phyloP scores from a whole-genome alignment of 2,797 vertebrate genomes.

The Apodemus agrarius region DNA sequence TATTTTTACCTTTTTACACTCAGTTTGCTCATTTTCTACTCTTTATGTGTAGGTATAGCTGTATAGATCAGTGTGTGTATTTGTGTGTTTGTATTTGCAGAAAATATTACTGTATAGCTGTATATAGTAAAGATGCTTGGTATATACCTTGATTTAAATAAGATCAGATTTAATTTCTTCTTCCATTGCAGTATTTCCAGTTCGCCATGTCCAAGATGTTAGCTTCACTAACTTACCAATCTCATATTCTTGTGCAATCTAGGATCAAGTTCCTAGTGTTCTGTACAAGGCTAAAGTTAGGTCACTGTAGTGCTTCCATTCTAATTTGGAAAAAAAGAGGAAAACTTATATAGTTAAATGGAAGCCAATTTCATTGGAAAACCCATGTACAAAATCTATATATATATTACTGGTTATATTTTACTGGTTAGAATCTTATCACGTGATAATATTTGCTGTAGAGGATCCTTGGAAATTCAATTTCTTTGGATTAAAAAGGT shows the following conservation, averaged over 20 bases:
- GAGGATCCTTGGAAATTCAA: not conserved
- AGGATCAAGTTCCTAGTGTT: not conserved
- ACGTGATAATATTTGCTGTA: not conserved
- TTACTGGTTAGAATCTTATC: not conserved
- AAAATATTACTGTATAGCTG: not conserved
- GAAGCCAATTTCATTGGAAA: conserved; percentile 15
- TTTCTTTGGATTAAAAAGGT: not conserved
- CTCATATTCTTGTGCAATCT: not conserved
- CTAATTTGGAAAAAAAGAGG: not conserved
- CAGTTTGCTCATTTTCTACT: not conserved
- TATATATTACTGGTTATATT: not conserved
- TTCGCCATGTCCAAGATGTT: not conserved
- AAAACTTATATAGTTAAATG: not conserved
- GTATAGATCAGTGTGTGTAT: not conserved
- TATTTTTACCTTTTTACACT: not conserved
- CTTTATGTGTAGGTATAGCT: not conserved
- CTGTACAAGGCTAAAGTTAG: not conserved
- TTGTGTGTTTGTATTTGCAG: not conserved
- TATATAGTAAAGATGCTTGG: not conserved
- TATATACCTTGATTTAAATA: not conserved
- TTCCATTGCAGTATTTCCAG: not conserved
- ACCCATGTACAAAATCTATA: not conserved
- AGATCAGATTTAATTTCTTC: not conserved
- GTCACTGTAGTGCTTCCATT: not conserved
- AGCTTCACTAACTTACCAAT: not conserved